Conservation (phyloP, 1,140 invertebrate species). For the Drosophila subobscura region DNA sequence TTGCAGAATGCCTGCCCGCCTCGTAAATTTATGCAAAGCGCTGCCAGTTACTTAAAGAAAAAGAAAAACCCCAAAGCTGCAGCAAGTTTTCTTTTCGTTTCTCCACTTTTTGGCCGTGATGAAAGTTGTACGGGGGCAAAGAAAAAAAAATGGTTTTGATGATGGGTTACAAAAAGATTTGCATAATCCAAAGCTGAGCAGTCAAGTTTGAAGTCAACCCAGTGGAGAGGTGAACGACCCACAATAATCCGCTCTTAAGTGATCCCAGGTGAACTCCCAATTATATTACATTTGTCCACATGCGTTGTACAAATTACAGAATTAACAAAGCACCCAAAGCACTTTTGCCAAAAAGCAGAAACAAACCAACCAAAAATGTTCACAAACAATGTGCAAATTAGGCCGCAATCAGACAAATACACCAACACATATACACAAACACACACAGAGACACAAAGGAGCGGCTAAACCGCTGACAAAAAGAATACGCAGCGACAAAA, state of each 20-base stretch:
- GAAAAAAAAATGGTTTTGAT: constrained; percentile 20
- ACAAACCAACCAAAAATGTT: constrained; percentile 35
- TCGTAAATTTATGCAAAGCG: constrained; percentile 76
- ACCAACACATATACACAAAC: not conserved
- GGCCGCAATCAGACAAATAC: constrained; percentile 12
- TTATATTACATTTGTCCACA: constrained; percentile 16
- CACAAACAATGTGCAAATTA: constrained; percentile 51
- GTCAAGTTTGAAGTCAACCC: not conserved
- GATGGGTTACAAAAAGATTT: constrained; percentile 34
- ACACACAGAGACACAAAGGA: not conserved
- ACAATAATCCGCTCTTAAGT: no score
- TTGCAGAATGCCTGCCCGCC: constrained; percentile 27
- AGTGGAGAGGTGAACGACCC: no score
- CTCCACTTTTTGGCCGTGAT: constrained; percentile 4
- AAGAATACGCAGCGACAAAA: constrained; percentile 17
- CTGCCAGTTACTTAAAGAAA: constrained; percentile 77
- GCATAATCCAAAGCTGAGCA: constrained; percentile 18
- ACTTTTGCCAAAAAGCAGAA: constrained; percentile 10
- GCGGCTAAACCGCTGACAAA: constrained; percentile 8
- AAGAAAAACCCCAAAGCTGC: constrained; percentile 53
- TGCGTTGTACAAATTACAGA: constrained; percentile 1
- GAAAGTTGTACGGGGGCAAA: constrained; percentile 24
- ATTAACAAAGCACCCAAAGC: constrained; percentile 39
- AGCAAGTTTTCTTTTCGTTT: constrained; percentile 41
- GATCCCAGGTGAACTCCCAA: not conserved